phyloP scores from a whole-genome alignment of 2,797 vertebrate species.

The Moxostoma hubbsi region DNA sequence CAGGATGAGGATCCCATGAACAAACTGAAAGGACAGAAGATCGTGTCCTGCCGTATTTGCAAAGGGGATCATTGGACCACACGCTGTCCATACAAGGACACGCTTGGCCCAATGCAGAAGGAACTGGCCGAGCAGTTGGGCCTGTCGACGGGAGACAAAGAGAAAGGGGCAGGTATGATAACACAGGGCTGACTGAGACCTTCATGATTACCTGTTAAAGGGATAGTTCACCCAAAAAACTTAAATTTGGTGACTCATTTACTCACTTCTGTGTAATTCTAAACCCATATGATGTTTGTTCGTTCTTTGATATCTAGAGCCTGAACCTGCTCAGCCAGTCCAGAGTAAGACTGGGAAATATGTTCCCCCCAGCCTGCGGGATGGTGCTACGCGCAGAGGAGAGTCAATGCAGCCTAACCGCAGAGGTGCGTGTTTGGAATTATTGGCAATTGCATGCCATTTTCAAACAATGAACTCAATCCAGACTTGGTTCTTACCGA shows the following conservation, averaged over 20 bases:
- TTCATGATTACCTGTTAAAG: not conserved
- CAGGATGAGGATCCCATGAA: constrained; percentile 97
- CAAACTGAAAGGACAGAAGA: constrained; percentile 97
- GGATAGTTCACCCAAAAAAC: too few species aligned
- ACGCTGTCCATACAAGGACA: constrained; percentile 97
- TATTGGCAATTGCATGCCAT: not conserved
- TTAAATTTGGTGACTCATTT: too few species aligned
- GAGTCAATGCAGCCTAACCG: constrained; percentile 98
- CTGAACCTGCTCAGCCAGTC: constrained; percentile 86
- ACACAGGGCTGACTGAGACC: too few species aligned
- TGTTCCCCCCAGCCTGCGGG: constrained; percentile 90
- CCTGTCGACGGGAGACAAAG: constrained; percentile 90
- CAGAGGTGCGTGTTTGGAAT: constrained; percentile 75
- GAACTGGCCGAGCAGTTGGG: constrained; percentile 95
- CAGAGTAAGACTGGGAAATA: constrained; percentile 95
- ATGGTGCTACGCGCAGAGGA: constrained; percentile 87
- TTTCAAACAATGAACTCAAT: too few species aligned
- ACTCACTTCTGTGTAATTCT: too few species aligned
- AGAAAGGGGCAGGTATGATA: constrained; percentile 82
- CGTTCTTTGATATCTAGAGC: constrained; percentile 69
- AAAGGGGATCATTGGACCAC: constrained; percentile 99
- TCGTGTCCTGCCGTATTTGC: constrained; percentile 95
- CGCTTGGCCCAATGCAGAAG: constrained; percentile 97
- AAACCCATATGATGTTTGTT: not conserved
- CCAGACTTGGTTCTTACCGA: not conserved